Evolutionary conservation across 2,888 invertebrate genomes (phyloP).

Genomic region (Ophioninae sp.): DNA sequence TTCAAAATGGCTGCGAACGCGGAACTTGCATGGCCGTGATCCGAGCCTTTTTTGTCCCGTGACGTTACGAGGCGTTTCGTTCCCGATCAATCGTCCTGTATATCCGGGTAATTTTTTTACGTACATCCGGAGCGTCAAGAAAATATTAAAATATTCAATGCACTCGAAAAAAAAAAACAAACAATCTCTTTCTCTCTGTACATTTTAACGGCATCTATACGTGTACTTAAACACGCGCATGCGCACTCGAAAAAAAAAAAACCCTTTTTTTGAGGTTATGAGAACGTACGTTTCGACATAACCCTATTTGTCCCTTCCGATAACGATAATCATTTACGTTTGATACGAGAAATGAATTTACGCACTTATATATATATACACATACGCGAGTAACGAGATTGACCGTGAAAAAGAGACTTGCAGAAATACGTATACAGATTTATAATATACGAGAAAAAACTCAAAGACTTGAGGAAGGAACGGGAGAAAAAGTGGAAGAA

Average conservation of each 20-base stretch:
- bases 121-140: conserved; percentile 63
- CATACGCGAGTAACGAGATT: conserved; percentile 9
- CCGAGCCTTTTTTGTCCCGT: no score
- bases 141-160: conserved; percentile 47
- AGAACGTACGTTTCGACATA: background rate
- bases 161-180: conserved; percentile 47
- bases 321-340: conserved; percentile 11
- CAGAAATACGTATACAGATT: background rate
- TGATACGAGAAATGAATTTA: conserved; percentile 24
- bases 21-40: no score
- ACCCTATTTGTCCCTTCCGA: background rate
- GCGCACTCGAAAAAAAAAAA: conserved; percentile 26
- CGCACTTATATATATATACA: background rate
- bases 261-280: conserved; percentile 19
- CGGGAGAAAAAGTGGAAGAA: background rate
- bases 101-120: conserved; percentile 67
- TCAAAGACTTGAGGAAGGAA: conserved; percentile 27
- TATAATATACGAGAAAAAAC: background rate
- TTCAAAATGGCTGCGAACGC: no score
- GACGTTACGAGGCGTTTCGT: no score
- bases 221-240: conserved; percentile 9
- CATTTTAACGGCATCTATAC: conserved; percentile 23
- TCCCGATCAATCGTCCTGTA: background rate
- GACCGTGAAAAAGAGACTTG: conserved; percentile 9
- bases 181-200: conserved; percentile 44